A percentile compares a stretch with the other conserved stretches of the same genome.
Evolutionary conservation across 1,140 invertebrate genomes (phyloP).

Genomic region (Pararge aegeria): DNA sequence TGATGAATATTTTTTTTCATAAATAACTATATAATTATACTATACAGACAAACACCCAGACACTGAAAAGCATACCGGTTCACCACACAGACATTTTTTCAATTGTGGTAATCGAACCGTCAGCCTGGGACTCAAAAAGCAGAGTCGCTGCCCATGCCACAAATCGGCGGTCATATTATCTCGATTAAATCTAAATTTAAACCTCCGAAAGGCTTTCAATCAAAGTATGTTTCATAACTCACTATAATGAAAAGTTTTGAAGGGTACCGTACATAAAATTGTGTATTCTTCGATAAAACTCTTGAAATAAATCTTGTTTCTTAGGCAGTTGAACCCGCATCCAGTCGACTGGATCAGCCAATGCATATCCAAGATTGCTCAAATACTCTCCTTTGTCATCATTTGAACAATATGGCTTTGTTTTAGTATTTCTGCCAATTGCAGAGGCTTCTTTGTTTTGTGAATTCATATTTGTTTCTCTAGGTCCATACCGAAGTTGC

Average conservation of each 20-base stretch:
- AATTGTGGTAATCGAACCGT: too few species aligned
- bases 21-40: too few species aligned
- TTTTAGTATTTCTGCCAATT: constrained; percentile 31
- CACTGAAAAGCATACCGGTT: too few species aligned
- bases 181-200: too few species aligned
- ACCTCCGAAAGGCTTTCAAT: too few species aligned
- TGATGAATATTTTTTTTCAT: too few species aligned
- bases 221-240: too few species aligned
- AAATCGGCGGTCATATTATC: too few species aligned
- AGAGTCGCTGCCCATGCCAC: too few species aligned
- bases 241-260: background rate
- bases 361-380: constrained; percentile 51
- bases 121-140: too few species aligned
- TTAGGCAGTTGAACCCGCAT: constrained; percentile 78
- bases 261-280: constrained; percentile 75
- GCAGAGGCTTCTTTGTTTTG: constrained; percentile 25
- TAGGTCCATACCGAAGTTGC: constrained; percentile 37
- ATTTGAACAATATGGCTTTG: constrained; percentile 26
- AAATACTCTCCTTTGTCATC: constrained; percentile 49
- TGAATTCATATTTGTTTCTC: constrained; percentile 30
- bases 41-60: too few species aligned
- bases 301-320: constrained; percentile 81
- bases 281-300: constrained; percentile 79
- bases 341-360: constrained; percentile 79
- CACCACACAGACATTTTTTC: too few species aligned